Evolutionary conservation across 2,888 invertebrate genomes (phyloP), one percentile per base, ranked within the genome.

Genomic region (Drosophila neotestacea): DNA sequence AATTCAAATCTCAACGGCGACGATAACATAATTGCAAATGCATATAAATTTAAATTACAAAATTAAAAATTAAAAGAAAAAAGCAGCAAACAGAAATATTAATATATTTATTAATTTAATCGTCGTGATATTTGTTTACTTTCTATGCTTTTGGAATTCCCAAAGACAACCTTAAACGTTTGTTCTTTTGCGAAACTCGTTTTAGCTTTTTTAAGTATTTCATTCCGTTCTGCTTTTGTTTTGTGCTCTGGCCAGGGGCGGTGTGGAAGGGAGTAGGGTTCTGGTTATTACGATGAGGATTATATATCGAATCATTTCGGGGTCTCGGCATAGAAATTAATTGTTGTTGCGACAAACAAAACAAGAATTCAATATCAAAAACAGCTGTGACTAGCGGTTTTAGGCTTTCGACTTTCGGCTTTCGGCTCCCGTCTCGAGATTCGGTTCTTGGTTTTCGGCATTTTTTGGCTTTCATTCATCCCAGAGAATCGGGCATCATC

Each of bases 141-240:
- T 80, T 81, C 68, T 69, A 69, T 44, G 64, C 64, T 61, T 22
- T 30, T 38, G 64, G 63, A 82, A 85, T 82, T 82, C 67, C 78
- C 85, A 44, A n/a, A 0, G 51, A 16, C 30, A 56, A 44, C 28
- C 48, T 46, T 27, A 34, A 27, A 32, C 64, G 73, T 83, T 85
- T 85, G 77, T 85, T 83, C 86, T 85, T 74, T 81, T 41, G 79
- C 86, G 84, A 84, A 85, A 85, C 85, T 69, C 16, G 85, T 84
- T 85, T 77, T 27, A 44, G n/a, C 11, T 47, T 48, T 36, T 64
- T 38, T 54, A 47, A 55, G 55, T 56, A 47, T 63, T 63, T 63
- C 7, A 50, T 44, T 10, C 16, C 44, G 13, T 46, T 54, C 58
- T 46, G 48, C 44, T 62, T 48, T 51, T 58, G 44, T 68, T 63